A percentile compares a stretch with the other conserved stretches of the same genome.
Evolutionary conservation across 2,797 vertebrate species (phyloP).

Genomic region (Hylomyscus alleni): DNA sequence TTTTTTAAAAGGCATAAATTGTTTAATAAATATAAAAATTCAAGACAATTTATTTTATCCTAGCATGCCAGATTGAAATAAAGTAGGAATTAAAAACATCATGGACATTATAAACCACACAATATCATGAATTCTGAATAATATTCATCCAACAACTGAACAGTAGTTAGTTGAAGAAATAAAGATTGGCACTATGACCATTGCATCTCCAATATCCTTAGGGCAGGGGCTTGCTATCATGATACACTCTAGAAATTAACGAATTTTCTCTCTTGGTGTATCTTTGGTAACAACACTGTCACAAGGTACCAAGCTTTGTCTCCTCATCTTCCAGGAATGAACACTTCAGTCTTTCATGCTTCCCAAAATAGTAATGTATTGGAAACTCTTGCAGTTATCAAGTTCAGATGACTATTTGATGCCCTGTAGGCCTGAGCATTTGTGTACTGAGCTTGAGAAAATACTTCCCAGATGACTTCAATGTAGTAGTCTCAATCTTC

Average conservation of each 20-base stretch:
- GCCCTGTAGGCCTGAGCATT: not conserved
- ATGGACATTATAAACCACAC: not conserved
- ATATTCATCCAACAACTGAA: not conserved
- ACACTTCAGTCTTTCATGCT: not conserved
- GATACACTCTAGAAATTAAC: not conserved
- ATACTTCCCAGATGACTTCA: not conserved
- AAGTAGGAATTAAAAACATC: not conserved
- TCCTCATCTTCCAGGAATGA: not conserved
- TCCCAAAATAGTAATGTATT: not conserved
- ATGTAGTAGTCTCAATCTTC: not conserved
- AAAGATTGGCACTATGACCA: not conserved
- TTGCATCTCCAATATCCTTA: not conserved
- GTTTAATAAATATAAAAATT: not conserved
- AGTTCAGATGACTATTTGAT: not conserved
- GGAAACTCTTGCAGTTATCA: not conserved
- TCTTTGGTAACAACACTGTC: not conserved
- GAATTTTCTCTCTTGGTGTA: not conserved
- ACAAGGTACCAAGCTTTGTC: not conserved
- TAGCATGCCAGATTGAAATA: not conserved
- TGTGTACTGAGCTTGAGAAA: not conserved
- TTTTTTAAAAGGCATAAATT: too few species aligned
- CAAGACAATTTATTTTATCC: not conserved
- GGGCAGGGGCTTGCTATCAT: not conserved
- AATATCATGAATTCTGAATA: not conserved
- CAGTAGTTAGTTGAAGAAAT: too few species aligned